Conservation (phyloP, 2,797 vertebrate genomes). For the Artibeus jamaicensis region DNA sequence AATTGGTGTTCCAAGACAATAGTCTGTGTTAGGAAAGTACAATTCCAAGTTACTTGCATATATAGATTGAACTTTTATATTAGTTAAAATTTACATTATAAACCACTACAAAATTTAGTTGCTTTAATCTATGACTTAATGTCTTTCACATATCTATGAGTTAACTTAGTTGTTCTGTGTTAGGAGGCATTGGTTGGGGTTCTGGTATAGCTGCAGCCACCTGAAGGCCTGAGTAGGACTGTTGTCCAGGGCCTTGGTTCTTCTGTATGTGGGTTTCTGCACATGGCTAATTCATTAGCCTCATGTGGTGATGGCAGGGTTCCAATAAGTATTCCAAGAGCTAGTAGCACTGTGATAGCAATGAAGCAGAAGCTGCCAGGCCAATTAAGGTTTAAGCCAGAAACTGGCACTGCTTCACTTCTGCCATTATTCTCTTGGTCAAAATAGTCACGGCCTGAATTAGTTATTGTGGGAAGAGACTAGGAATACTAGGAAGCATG, state of each 20-base stretch:
- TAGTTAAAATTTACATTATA: conserved; percentile 26
- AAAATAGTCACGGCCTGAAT: not conserved
- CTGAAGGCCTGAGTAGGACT: not conserved
- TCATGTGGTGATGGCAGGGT: conserved; percentile 30
- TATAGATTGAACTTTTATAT: conserved; percentile 18
- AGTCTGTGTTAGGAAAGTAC: conserved; percentile 26
- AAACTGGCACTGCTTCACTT: conserved; percentile 32
- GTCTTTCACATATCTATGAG: not conserved
- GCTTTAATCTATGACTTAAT: conserved; percentile 23
- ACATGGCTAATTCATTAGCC: conserved; percentile 22
- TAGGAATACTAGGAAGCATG: not conserved
- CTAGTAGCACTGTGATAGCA: not conserved
- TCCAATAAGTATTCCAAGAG: conserved; percentile 47
- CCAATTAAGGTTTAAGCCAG: not conserved
- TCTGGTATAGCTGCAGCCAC: not conserved
- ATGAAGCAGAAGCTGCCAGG: conserved; percentile 41
- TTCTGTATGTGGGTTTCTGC: conserved; percentile 14
- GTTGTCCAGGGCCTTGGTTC: not conserved
- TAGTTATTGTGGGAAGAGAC: not conserved
- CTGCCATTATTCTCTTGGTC: not conserved
- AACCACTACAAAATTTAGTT: conserved; percentile 5
- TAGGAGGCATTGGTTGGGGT: not conserved
- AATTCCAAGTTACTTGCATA: conserved; percentile 30
- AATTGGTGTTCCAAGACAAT: not conserved
- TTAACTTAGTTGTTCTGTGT: conserved; percentile 2